Conservation (phyloP, 2,113 vertebrate genomes). For the Calidris pygmaea region DNA sequence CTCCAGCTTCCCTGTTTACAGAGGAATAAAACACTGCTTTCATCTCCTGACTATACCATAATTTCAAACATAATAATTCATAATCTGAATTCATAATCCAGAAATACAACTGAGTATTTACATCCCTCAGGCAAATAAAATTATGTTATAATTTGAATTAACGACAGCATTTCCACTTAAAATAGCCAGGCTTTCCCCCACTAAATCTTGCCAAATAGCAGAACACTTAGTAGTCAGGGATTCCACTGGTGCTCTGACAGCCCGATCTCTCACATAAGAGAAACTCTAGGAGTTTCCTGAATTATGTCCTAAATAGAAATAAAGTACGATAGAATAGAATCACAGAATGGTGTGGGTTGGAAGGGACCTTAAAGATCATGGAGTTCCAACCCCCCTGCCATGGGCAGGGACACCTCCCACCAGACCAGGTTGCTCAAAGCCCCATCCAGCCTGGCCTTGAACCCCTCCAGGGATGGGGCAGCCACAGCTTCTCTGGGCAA, state of each 20-base stretch:
- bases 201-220: not conserved
- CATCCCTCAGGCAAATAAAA: not conserved
- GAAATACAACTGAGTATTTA: not conserved
- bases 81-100: not conserved
- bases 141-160: not conserved
- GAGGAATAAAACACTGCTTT: not conserved
- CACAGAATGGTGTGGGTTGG: too few relatives aligned
- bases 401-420: too few relatives aligned
- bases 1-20: not conserved
- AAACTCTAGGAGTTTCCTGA: not conserved
- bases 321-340: not conserved
- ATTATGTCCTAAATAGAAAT: not conserved
- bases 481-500: too few relatives aligned
- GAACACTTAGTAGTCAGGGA: not conserved
- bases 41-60: not conserved
- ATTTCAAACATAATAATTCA: not conserved
- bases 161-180: not conserved
- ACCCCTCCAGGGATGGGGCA: too few relatives aligned
- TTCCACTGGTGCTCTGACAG: not conserved
- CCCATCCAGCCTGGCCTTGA: too few relatives aligned
- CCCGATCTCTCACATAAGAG: not conserved
- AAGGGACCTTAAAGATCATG: too few relatives aligned
- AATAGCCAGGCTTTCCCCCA: not conserved
- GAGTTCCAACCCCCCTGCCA: too few relatives aligned
- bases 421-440: too few relatives aligned